Conservation (phyloP, 2,113 vertebrate species). For the Polypterus bichir region DNA sequence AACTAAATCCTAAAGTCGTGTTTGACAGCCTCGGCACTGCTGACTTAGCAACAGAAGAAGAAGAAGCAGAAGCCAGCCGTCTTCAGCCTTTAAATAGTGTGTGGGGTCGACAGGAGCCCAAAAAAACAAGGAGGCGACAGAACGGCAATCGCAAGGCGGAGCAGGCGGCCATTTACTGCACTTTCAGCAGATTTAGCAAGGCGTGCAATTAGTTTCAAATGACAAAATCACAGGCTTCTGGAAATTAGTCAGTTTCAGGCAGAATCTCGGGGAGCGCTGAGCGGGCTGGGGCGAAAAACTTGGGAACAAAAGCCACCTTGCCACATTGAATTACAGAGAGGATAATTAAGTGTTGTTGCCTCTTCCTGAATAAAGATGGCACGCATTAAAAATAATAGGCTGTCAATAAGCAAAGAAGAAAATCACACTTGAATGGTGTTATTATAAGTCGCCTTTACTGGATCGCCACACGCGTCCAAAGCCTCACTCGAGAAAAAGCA, state of each 20-base stretch:
- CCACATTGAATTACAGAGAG: slow-evolving; percentile 45
- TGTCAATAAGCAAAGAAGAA: slow-evolving; percentile 42
- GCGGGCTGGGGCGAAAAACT: slow-evolving; percentile 35
- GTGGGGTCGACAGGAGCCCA: no score
- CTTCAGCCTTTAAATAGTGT: no score
- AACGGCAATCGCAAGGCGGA: no score
- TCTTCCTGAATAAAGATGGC: slow-evolving; percentile 41
- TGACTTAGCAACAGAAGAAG: no score
- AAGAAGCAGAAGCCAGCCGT: no score
- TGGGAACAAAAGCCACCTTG: slow-evolving; percentile 44
- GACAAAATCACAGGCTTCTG: slow-evolving; percentile 36
- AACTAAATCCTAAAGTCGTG: no score
- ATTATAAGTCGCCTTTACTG: no score
- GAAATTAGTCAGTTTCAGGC: slow-evolving; percentile 36
- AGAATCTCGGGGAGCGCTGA: slow-evolving; percentile 22
- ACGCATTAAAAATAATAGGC: slow-evolving; percentile 52
- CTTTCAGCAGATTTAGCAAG: slow-evolving; percentile 36
- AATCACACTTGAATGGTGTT: no score
- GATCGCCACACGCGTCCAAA: no score
- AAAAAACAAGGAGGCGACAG: no score
- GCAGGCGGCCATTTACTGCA: slow-evolving; percentile 10
- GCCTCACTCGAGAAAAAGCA: no score
- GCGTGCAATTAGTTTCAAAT: slow-evolving; percentile 41
- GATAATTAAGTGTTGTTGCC: slow-evolving; percentile 65
- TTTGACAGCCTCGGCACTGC: no score